Percentiles rank a stretch among this genome's conserved stretches.
phyloP scores from a whole-genome alignment of 35 echinoderm and acorn worm species.

The Acanthaster planci region DNA sequence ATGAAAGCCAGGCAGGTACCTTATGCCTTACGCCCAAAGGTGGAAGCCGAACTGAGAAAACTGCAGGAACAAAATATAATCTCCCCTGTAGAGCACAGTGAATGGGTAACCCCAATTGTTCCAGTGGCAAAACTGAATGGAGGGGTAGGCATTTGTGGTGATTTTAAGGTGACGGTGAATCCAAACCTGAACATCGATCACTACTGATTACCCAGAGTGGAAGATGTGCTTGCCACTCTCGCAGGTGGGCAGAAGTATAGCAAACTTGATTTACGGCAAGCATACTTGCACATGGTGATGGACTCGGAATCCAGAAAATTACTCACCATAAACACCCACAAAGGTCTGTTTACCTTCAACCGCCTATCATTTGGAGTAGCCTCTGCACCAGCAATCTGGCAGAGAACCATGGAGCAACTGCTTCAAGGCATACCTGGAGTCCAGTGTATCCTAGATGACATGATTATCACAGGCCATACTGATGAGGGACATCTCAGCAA shows the following conservation, averaged over 20 bases:
- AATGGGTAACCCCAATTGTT: slow-evolving; percentile 67
- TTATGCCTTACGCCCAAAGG: slow-evolving; percentile 32
- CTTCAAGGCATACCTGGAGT: slow-evolving; percentile 19
- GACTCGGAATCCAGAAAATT: slow-evolving; percentile 44
- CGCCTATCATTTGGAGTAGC: slow-evolving; percentile 17
- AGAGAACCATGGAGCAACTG: slow-evolving; percentile 16
- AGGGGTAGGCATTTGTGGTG: slow-evolving; percentile 55
- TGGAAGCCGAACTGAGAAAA: slow-evolving; percentile 31
- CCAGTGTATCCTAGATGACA: slow-evolving; percentile 37
- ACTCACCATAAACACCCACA: slow-evolving; percentile 60
- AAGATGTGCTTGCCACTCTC: slow-evolving; percentile 68
- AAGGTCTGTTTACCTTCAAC: slow-evolving; percentile 37
- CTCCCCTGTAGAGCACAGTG: not conserved
- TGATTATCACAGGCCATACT: slow-evolving; percentile 39
- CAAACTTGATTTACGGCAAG: slow-evolving; percentile 68
- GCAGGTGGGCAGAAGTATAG: slow-evolving; percentile 46
- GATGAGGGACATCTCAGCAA: slow-evolving; percentile 25
- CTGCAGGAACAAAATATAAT: slow-evolving; percentile 43
- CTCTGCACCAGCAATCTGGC: slow-evolving; percentile 40
- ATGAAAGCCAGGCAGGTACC: slow-evolving; percentile 39
- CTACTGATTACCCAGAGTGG: slow-evolving; percentile 35
- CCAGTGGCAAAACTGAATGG: slow-evolving; percentile 56
- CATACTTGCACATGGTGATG: slow-evolving; percentile 48
- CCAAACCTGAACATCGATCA: slow-evolving; percentile 9
- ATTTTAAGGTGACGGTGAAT: slow-evolving; percentile 80